These are phyloP conservation scores for Schizothorax lantsangensis DNA, from an alignment of 2,797 vertebrate species.

Conservation along the genomic window DNA sequence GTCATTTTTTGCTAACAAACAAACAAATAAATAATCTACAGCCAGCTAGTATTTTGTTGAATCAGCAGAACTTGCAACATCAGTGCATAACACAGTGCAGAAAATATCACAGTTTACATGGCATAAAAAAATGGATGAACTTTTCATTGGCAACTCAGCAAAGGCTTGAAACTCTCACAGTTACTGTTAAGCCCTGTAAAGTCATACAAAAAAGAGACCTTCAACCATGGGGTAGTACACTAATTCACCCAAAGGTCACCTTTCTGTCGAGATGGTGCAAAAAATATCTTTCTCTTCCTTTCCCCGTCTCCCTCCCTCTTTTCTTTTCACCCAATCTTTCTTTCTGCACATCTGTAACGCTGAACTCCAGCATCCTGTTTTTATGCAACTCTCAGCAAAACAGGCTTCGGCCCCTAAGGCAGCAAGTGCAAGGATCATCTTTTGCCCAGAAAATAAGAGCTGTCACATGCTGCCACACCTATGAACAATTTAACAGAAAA, in stretches of 20 bases:
- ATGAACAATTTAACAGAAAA: slow-evolving; percentile 35
- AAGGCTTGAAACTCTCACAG: not conserved
- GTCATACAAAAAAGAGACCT: slow-evolving; percentile 52
- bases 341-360: slow-evolving; percentile 48
- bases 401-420: slow-evolving; percentile 25
- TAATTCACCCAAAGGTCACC: slow-evolving; percentile 53
- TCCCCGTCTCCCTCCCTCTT: not conserved
- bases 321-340: not conserved
- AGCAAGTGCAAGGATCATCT: slow-evolving; percentile 32
- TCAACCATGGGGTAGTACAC: slow-evolving; percentile 60
- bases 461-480: slow-evolving; percentile 36
- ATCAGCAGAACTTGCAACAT: not conserved
- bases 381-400: slow-evolving; percentile 41
- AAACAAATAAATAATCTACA: not conserved
- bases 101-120: not conserved
- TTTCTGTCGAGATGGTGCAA: not conserved
- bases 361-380: slow-evolving; percentile 30
- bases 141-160: not conserved
- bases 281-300: slow-evolving; percentile 20
- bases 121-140: not conserved
- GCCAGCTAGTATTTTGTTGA: not conserved
- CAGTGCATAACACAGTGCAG: not conserved
- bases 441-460: slow-evolving; percentile 30
- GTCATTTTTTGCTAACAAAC: not conserved
- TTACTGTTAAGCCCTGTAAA: not conserved